phyloP scores from a whole-genome alignment of 2,797 vertebrate species.

The Xerus rutilus region DNA sequence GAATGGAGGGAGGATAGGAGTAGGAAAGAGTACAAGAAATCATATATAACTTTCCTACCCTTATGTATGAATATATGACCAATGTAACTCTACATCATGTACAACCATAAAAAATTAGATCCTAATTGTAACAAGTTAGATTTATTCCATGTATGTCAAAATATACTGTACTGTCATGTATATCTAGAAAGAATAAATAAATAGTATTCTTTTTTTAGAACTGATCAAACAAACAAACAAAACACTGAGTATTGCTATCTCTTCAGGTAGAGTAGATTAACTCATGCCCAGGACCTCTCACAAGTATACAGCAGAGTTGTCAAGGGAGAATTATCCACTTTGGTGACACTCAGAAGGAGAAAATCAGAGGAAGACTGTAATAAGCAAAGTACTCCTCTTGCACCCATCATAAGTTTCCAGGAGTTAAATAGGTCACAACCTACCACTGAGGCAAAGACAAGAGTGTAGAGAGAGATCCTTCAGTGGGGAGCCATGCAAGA shows the following conservation, averaged over 20 bases:
- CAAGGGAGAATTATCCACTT: neutral
- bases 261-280: neutral
- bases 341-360: neutral
- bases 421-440: neutral
- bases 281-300: neutral
- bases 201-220: no score
- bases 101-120: no score
- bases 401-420: accelerated
- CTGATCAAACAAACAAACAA: no score
- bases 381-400: neutral
- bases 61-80: no score
- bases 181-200: no score
- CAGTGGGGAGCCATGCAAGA: neutral
- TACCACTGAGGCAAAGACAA: neutral
- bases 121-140: no score
- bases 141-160: no score
- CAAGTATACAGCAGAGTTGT: neutral
- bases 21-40: no score
- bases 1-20: no score
- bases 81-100: no score
- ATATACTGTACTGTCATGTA: no score
- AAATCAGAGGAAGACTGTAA: neutral
- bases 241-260: neutral
- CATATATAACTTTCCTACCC: no score
- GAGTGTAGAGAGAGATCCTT: neutral